Base-by-base conservation (phyloP, 64 coral and sea anemone genomes). In the Montipora foliosa region DNA sequence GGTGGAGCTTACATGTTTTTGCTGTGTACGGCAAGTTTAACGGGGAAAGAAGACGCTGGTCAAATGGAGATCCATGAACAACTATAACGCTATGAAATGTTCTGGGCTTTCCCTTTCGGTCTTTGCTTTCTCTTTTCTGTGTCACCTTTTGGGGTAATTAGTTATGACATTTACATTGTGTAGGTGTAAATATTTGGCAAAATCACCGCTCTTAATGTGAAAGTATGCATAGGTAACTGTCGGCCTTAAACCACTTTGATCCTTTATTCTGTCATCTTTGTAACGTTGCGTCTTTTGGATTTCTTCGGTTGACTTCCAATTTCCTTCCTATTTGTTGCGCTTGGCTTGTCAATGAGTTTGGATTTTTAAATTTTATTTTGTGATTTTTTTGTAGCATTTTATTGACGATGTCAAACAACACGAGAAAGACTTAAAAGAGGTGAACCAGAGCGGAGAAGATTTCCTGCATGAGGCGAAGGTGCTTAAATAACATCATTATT, bases 401-500 rank as follows among this genome's bases (percentile, higher is more conserved):
- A 94, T 98, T 8, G 91, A 93, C 72, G 97, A 98, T 55, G 97
- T 98, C 4, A 98, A 96, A 89, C 76, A 91, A 2, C 97, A 98
- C 82, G 97, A 98, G 45, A 47, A 59, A 74, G 97, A 98, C 47
- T 81, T 98, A 47, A 95, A 98, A 81, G 91, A 87, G 16, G 97
- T 98, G 47, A 98, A 98, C 53, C 94, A 96, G 44, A 91, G 94
- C 12, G 97, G 97, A 46, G 97, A 98, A 89, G 94, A 96, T 89
- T 98, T 98, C 72, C 59, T 98, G 45, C 97, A 98, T 79, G 97
- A 98, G 81, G 97, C 97, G 0, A 98, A 98, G 97, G 97, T 98
- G 90, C 15, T 22, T 21, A 37, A 37, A 37, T 37, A 37, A 37
- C 1, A 37, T 74, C 17, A 47, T 46, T 15, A 17, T n/a, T 74